Evolutionary conservation across 64 coral and sea anemone genomes (phyloP).

Genomic region (Porites lutea): DNA sequence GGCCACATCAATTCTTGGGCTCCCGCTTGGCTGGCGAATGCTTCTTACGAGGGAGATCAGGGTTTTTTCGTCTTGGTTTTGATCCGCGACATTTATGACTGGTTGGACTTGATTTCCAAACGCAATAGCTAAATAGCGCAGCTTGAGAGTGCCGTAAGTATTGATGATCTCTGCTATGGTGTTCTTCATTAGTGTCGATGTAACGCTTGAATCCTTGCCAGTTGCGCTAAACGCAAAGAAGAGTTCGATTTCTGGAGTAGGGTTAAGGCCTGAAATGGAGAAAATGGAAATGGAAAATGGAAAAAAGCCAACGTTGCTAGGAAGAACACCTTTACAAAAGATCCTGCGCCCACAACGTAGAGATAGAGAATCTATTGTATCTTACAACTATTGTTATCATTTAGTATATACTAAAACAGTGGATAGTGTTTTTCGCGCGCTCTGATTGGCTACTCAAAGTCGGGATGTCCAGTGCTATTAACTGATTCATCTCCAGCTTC

Average conservation of each 20-base stretch:
- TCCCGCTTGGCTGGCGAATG: constrained; percentile 43
- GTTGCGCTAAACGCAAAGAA: constrained; percentile 84
- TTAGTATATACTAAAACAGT: too few relatives aligned
- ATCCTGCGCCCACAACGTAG: too few relatives aligned
- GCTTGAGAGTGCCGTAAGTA: constrained; percentile 71
- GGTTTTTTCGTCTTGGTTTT: constrained; percentile 24
- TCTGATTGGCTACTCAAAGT: too few relatives aligned
- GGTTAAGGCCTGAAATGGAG: constrained; percentile 55
- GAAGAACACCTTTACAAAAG: too few relatives aligned
- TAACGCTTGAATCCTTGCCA: constrained; percentile 12
- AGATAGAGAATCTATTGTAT: too few relatives aligned
- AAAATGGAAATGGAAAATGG: neutral
- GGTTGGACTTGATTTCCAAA: constrained; percentile 74
- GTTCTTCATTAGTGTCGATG: constrained; percentile 79
- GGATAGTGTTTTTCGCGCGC: too few relatives aligned
- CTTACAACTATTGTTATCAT: too few relatives aligned
- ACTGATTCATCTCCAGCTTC: too few relatives aligned
- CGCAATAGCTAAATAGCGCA: constrained; percentile 74
- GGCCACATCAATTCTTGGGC: constrained; percentile 65
- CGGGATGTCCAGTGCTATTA: too few relatives aligned
- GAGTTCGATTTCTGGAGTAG: constrained; percentile 73
- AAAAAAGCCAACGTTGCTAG: neutral
- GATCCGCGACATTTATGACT: constrained; percentile 53
- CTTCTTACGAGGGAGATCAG: constrained; percentile 42
- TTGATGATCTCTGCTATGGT: constrained; percentile 64